These are phyloP conservation scores for Leuciscus waleckii DNA, from an alignment of 2,797 vertebrate genomes.

Conservation along the genomic window DNA sequence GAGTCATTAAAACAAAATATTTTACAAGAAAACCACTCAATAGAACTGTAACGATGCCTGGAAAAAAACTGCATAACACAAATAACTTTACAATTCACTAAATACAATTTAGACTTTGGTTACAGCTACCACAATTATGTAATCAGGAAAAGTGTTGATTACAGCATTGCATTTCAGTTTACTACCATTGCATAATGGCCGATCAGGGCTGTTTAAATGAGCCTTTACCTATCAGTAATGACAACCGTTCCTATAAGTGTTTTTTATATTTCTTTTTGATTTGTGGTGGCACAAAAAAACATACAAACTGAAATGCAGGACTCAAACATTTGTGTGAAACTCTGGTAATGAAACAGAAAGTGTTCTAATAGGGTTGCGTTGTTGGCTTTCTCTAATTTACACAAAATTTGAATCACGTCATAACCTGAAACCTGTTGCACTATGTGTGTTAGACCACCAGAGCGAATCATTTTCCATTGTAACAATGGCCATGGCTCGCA, in stretches of 20 bases:
- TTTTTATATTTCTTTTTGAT: background rate
- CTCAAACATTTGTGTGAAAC: background rate
- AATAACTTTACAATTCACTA: background rate
- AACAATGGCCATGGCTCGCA: constrained; percentile 50
- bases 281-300: background rate
- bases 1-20: background rate
- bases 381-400: background rate
- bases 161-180: background rate
- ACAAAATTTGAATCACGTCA: background rate
- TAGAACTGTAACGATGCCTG: background rate
- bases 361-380: background rate
- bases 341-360: background rate
- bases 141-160: background rate
- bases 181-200: background rate
- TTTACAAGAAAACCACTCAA: background rate
- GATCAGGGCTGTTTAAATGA: background rate
- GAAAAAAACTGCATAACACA: background rate
- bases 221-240: constrained; percentile 1
- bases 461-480: constrained; percentile 13
- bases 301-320: background rate
- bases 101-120: background rate
- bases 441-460: constrained; percentile 20
- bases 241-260: background rate
- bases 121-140: background rate
- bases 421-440: constrained; percentile 12